Evolutionary conservation across 2,888 invertebrate genomes (phyloP).

Genomic region (Drosophila peninsularis): DNA sequence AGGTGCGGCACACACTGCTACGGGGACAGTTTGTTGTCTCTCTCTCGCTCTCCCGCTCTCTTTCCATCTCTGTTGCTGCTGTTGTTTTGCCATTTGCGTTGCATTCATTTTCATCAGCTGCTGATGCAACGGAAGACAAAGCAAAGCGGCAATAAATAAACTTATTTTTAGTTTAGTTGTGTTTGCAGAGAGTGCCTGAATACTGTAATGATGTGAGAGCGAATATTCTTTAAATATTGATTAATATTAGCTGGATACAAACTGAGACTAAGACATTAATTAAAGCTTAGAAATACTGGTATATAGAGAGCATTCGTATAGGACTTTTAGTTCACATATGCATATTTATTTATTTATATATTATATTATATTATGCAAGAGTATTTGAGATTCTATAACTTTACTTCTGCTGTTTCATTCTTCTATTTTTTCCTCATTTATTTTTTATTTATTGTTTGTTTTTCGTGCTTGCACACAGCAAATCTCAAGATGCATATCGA

Average conservation of each 20-base stretch:
- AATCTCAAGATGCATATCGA: slow-evolving; percentile 50
- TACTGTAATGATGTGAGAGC: not conserved
- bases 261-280: no score
- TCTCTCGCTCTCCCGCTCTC: not conserved
- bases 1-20: slow-evolving; percentile 18
- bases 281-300: no score
- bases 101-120: slow-evolving; percentile 66
- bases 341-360: no score
- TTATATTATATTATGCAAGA: not conserved
- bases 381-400: not conserved
- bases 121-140: slow-evolving; percentile 71
- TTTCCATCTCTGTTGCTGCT: slow-evolving; percentile 5
- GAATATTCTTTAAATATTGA: not conserved
- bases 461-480: slow-evolving; percentile 30
- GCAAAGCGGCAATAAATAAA: slow-evolving; percentile 57
- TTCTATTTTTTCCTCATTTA: slow-evolving; percentile 6
- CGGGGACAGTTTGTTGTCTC: slow-evolving; percentile 20
- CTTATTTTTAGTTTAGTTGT: slow-evolving; percentile 50
- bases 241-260: not conserved
- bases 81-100: slow-evolving; percentile 48
- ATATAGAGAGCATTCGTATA: no score
- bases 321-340: no score
- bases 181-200: not conserved
- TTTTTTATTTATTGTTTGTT: slow-evolving; percentile 19
- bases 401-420: not conserved